phyloP scores from a whole-genome alignment of 1,140 invertebrate species.

The Papilio helenus region DNA sequence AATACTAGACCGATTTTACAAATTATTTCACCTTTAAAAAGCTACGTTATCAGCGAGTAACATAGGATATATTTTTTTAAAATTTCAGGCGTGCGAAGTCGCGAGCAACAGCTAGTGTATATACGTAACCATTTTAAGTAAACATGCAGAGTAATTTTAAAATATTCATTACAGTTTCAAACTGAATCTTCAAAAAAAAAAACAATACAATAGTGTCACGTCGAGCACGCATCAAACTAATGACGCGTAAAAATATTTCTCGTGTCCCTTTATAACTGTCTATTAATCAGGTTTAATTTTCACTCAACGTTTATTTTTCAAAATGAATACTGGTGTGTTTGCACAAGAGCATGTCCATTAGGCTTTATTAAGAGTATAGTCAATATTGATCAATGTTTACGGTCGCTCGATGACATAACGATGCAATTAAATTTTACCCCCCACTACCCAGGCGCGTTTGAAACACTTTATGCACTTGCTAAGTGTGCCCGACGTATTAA shows the following conservation, averaged over 20 bases:
- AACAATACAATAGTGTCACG: conserved; percentile 23
- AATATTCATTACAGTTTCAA: conserved; percentile 37
- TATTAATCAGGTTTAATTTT: conserved; percentile 68
- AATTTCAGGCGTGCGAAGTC: too few relatives aligned
- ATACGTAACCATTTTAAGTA: not conserved
- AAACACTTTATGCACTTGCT: conserved; percentile 45
- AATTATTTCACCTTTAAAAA: too few relatives aligned
- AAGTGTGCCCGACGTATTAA: conserved; percentile 46
- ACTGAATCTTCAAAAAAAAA: not conserved
- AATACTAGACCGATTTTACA: too few relatives aligned
- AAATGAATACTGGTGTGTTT: conserved; percentile 63
- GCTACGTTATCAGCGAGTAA: too few relatives aligned
- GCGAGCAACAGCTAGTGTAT: not conserved
- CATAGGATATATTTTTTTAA: too few relatives aligned
- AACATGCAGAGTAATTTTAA: conserved; percentile 37
- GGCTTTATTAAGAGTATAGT: conserved; percentile 75
- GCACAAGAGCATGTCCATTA: conserved; percentile 64
- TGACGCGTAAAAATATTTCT: conserved; percentile 79
- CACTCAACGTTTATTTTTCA: conserved; percentile 54
- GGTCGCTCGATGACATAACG: conserved; percentile 52
- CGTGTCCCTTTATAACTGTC: conserved; percentile 70
- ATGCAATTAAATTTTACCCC: conserved; percentile 67
- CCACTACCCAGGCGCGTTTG: conserved; percentile 46
- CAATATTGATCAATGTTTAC: conserved; percentile 65
- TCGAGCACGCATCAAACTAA: conserved; percentile 56